Conservation (phyloP, 2,113 vertebrate species). For the Ciconia stormi region DNA sequence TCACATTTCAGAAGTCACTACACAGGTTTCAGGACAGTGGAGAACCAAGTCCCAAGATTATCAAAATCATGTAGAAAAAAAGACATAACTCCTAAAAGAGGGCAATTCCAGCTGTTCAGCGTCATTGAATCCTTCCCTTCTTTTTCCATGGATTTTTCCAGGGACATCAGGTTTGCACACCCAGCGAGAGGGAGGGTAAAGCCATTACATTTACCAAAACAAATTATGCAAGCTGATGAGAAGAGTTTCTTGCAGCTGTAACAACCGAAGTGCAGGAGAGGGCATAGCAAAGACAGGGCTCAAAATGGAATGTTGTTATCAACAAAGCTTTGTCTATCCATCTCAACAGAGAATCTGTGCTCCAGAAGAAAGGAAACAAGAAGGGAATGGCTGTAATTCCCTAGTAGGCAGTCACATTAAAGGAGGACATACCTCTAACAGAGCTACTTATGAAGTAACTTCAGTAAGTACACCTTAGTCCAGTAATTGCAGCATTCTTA, state of each 20-base stretch:
- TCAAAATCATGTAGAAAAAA: not conserved
- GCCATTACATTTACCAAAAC: not conserved
- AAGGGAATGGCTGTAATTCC: not conserved
- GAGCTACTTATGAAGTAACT: not conserved
- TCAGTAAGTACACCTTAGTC: not conserved
- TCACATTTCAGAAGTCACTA: not conserved
- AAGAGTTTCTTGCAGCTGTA: not conserved
- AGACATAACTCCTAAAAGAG: not conserved
- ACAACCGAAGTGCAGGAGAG: not conserved
- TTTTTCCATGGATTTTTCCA: not conserved
- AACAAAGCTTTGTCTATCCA: not conserved
- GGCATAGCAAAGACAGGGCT: not conserved
- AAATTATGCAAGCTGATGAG: not conserved
- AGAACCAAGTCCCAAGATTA: not conserved
- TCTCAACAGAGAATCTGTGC: not conserved
- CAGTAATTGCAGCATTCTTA: conserved; percentile 9
- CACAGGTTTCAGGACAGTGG: not conserved
- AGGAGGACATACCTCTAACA: not conserved
- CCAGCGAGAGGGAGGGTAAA: not conserved
- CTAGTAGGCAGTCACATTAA: not conserved
- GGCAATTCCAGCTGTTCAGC: not conserved
- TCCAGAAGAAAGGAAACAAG: not conserved
- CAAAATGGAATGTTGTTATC: not conserved
- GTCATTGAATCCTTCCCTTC: not conserved
- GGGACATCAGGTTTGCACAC: accelerated